Percentiles rank a stretch among this genome's conserved stretches.
Evolutionary conservation across 2,113 vertebrate genomes (phyloP).

Genomic region (Saguinus midas): DNA sequence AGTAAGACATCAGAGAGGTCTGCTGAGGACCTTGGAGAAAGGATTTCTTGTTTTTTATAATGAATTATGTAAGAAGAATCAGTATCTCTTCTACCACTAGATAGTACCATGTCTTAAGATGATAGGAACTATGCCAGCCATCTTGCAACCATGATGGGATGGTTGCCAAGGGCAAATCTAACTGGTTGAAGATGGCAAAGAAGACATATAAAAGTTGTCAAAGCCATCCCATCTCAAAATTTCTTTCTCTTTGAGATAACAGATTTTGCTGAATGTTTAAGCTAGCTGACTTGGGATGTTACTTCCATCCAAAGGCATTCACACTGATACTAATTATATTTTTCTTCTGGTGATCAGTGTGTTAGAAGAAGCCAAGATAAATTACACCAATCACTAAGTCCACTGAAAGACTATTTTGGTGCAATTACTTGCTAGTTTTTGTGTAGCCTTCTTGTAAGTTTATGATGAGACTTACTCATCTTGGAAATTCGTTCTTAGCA

Average conservation of each 20-base stretch:
- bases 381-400: not conserved
- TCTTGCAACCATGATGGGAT: not conserved
- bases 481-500: not conserved
- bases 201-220: not conserved
- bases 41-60: constrained; percentile 9
- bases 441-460: not conserved
- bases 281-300: not conserved
- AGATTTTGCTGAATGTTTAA: not conserved
- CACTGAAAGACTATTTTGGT: not conserved
- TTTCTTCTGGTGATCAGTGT: not conserved
- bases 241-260: not conserved
- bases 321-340: not conserved
- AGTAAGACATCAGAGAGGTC: not conserved
- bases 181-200: not conserved
- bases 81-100: not conserved
- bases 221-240: not conserved
- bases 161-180: not conserved
- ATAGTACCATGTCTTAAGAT: not conserved
- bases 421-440: not conserved
- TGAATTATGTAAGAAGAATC: not conserved
- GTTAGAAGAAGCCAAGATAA: not conserved
- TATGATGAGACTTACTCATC: not conserved
- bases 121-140: not conserved
- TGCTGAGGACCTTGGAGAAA: not conserved
- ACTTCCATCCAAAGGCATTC: constrained; percentile 1